phyloP scores from a whole-genome alignment of 2,113 vertebrate species.

The Tyrannus savana region DNA sequence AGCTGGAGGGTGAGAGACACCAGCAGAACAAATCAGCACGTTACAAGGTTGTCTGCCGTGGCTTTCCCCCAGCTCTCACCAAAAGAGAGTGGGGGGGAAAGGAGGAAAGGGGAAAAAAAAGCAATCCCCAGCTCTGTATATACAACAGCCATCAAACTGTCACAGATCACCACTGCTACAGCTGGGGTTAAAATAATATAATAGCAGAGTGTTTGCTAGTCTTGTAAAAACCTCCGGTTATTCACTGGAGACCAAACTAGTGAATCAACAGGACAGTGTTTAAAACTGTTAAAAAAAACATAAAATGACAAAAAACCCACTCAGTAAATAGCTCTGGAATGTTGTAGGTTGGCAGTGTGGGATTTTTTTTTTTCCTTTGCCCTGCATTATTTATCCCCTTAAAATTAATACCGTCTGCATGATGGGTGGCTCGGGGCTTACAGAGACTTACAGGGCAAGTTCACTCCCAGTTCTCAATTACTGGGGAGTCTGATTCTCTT shows the following conservation, averaged over 20 bases:
- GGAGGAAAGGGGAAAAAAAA: background rate
- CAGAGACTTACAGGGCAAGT: background rate
- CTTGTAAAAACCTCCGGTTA: conserved; percentile 29
- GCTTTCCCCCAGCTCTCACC: background rate
- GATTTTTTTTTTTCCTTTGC: background rate
- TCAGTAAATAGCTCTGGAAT: conserved; percentile 14
- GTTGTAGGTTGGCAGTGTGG: background rate
- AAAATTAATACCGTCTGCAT: background rate
- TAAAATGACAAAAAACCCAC: background rate
- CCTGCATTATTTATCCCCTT: conserved; percentile 23
- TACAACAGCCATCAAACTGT: background rate
- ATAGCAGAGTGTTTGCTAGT: background rate
- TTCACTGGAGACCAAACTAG: background rate
- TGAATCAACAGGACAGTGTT: conserved; percentile 4
- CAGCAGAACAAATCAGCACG: background rate
- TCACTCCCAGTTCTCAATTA: background rate
- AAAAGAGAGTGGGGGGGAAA: background rate
- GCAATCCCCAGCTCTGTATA: background rate
- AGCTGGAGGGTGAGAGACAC: background rate
- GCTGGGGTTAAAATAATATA: background rate
- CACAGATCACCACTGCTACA: background rate
- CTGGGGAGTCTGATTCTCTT: background rate
- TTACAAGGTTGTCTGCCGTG: background rate
- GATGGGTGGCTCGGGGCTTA: background rate
- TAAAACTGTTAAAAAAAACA: background rate